Conservation (phyloP, 2,888 invertebrate species). For the Oscheius sp. region DNA sequence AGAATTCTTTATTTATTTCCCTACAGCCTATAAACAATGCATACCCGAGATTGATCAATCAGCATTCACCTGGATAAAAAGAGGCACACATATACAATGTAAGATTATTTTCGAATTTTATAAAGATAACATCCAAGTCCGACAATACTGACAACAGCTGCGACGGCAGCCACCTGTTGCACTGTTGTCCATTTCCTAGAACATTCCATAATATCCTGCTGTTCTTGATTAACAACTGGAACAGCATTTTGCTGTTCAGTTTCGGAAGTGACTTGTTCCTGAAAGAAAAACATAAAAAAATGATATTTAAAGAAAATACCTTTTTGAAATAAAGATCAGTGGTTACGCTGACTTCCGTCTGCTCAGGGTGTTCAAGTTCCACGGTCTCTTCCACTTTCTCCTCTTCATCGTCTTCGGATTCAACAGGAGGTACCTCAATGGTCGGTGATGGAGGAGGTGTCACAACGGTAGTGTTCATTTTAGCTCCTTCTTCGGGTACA, state of each 20-base stretch:
- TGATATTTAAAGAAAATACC: conserved; percentile 5
- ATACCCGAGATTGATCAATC: too few relatives aligned
- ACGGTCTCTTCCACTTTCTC: too few relatives aligned
- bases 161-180: conserved; percentile 39
- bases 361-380: neutral
- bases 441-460: neutral
- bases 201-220: neutral
- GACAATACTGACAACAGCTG: conserved; percentile 48
- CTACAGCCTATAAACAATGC: conserved; percentile 21
- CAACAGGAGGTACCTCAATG: neutral
- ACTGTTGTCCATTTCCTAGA: conserved; percentile 18
- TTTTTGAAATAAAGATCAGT: conserved; percentile 18
- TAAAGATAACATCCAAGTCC: conserved; percentile 53
- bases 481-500: neutral
- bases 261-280: neutral
- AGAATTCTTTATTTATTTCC: neutral
- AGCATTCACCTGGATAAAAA: conserved; percentile 15
- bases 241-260: neutral
- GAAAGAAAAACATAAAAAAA: too few relatives aligned
- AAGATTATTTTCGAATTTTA: conserved; percentile 11
- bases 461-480: neutral
- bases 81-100: too few relatives aligned
- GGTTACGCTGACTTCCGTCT: neutral
- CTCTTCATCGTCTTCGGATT: neutral
- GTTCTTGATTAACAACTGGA: neutral